Evolutionary conservation across 35 echinoderm and acorn worm genomes (phyloP), one percentile per base, ranked within the genome.

Genomic region (Diadema setosum): DNA sequence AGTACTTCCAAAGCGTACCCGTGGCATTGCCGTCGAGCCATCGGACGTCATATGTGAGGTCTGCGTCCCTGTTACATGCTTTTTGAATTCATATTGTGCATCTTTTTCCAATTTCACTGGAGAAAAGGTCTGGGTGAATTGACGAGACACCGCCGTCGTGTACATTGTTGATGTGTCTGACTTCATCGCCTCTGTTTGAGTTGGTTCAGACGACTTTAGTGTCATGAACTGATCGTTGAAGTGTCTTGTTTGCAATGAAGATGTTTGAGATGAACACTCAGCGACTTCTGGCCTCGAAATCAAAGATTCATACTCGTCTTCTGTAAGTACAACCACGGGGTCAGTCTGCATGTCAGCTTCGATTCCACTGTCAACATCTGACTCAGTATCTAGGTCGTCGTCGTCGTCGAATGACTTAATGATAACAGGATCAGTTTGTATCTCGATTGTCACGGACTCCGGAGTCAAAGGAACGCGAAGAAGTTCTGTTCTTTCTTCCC

Each of bases 301-400:
- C 36, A 78, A 36, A 9, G 29, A 34, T 78, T 41, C 11, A 44
- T 78, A 78, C 37, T 78, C 73, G 39, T 78, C 37, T 41, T 90
- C 88, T 18, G 88, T 36, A 11, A 90, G 17, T 33, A 90, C 78
- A 17, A 83, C 40, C 18, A 90, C 88, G 12, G 88, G 80, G 17
- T 90, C 88, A 16, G 88, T 90, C 46, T 90, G 88, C 58, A 82
- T 82, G 18, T 90, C 80, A 2, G 65, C 84, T 46, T 90, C 88
- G 45, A 90, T 82, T 11, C 88, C 88, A 46, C 88, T 90, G 61
- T 90, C 88, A 31, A 70, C 61, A 41, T 70, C 64, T 5, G 85
- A 48, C 45, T 87, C 85, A 41, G 43, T 74, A 18, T 87, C 85
- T 44, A 73, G 44, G 39, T 87, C 85, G 30, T 65, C 61, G 30